Evolutionary conservation across 2,888 invertebrate genomes (phyloP).

Genomic region (Pristionchus exspectatus): DNA sequence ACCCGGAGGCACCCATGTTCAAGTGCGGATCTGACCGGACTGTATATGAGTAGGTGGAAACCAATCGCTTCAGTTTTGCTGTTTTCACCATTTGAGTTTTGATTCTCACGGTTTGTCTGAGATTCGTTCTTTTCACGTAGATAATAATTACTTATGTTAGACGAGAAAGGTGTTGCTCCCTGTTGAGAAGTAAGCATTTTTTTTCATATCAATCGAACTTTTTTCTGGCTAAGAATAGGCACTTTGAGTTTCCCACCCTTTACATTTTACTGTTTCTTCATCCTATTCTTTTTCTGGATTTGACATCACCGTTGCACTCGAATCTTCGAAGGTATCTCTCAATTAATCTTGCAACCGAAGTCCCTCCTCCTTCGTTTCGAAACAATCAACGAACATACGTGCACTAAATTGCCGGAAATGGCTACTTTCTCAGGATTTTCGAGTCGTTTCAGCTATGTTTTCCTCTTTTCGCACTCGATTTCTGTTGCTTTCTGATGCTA

Average conservation of each 20-base stretch:
- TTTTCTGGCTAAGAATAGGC: neutral
- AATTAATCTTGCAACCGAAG: neutral
- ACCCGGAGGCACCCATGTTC: too few relatives aligned
- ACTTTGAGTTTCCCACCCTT: neutral
- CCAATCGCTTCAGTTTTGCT: neutral
- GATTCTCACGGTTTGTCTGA: neutral
- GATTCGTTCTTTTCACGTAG: neutral
- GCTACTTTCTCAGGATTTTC: constrained; percentile 1
- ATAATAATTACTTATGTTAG: constrained; percentile 19
- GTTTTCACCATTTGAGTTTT: neutral
- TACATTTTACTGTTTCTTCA: neutral
- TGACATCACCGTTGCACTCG: neutral
- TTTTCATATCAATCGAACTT: neutral
- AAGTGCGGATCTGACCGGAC: too few relatives aligned
- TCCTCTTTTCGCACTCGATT: neutral
- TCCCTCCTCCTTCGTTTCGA: neutral
- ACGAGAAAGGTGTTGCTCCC: neutral
- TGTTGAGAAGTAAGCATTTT: neutral
- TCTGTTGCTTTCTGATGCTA: neutral
- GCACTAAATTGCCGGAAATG: constrained; percentile 27
- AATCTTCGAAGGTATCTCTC: neutral
- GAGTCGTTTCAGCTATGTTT: neutral
- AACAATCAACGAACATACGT: constrained; percentile 26
- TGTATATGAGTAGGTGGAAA: neutral
- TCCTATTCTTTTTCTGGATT: neutral